Conservation (phyloP, 2,797 vertebrate species). For the Botia almorhae region DNA sequence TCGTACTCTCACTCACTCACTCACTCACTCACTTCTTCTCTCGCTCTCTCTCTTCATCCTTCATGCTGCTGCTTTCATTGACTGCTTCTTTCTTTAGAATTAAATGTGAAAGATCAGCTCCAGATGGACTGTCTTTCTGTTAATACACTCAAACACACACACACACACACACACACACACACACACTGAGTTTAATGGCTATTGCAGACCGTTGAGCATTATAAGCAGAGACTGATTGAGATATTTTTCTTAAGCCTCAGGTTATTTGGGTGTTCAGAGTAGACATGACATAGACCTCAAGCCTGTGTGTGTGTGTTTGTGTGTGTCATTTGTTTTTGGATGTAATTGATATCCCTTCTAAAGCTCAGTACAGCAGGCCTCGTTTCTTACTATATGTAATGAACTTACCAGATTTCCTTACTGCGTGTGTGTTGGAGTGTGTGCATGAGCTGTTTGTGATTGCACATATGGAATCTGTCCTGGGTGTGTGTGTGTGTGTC, state of each 20-base stretch:
- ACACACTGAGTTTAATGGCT: constrained; percentile 36
- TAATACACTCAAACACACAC: no score
- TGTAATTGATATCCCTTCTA: constrained; percentile 56
- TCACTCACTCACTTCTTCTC: no score
- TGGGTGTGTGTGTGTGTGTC: constrained; percentile 29
- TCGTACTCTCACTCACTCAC: no score
- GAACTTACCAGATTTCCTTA: constrained; percentile 54
- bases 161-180: constrained; percentile 23
- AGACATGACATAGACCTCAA: constrained; percentile 32
- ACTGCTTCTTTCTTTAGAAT: constrained; percentile 13
- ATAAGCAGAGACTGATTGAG: constrained; percentile 55
- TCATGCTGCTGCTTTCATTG: constrained; percentile 27
- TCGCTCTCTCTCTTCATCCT: background rate
- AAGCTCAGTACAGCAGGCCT: constrained; percentile 43
- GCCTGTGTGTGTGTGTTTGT: constrained; percentile 25
- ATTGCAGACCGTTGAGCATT: constrained; percentile 49
- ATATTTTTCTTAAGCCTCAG: constrained; percentile 45
- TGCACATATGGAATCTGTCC: constrained; percentile 53
- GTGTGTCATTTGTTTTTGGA: constrained; percentile 54
- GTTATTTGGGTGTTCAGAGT: constrained; percentile 53
- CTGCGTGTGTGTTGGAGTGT: constrained; percentile 1
- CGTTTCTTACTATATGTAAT: constrained; percentile 55
- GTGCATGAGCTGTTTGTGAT: constrained; percentile 29
- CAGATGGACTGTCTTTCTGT: constrained; percentile 41
- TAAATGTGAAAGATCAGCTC: constrained; percentile 41